Base-by-base conservation (phyloP, 2,113 vertebrate species). In the Motacilla alba region DNA sequence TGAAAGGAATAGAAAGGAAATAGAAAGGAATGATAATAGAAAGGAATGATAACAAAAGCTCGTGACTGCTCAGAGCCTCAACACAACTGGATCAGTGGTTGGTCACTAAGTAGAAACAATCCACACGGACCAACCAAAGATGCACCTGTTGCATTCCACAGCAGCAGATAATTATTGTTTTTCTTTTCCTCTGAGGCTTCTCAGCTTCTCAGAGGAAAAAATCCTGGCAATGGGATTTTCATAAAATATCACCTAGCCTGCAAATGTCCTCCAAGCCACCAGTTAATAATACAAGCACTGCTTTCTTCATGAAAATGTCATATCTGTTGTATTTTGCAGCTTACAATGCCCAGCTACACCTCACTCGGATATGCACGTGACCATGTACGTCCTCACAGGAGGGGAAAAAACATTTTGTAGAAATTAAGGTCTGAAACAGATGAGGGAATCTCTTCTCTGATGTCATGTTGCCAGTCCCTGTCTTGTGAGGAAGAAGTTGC, bases 281-380 rank as follows among this genome's bases (percentile, higher is more conserved):
- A 86, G 31, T 68, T 44, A 59, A 67, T 14, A 68, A 44, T 31
- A 59, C 7, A 86, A 22, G 9, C 27, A 31, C 17, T 68, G 14
- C 17, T 52, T 76, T 37, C 44, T 37, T 68, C 9, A 14, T 21
- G 20, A 31, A 76, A 52, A 76, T 37, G 4, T 35, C 0, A 0
- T 7, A 43, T 35, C 9, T 50, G 31, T 50, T 27, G 17, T 44
- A 26, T 18, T 59, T 67, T 0, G 1, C 44, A 35, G 7, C 8
- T 43, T 31, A 22, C 44, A 21, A 9, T 1, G 0, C 35, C 18
- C 72, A 49, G 52, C 24, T 43, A 17, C 35, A 17, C 13, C 35
- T 50, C 31, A 26, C 62, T 50, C 35, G 0, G 0, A 31, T 17
- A 4, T 4, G 16, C 72, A 35, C 31, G 14, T 14, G 21, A 26